A percentile compares a stretch with the other conserved stretches of the same genome.
Evolutionary conservation across 2,888 invertebrate species (phyloP).

Genomic region (Drosophila multiciliata): DNA sequence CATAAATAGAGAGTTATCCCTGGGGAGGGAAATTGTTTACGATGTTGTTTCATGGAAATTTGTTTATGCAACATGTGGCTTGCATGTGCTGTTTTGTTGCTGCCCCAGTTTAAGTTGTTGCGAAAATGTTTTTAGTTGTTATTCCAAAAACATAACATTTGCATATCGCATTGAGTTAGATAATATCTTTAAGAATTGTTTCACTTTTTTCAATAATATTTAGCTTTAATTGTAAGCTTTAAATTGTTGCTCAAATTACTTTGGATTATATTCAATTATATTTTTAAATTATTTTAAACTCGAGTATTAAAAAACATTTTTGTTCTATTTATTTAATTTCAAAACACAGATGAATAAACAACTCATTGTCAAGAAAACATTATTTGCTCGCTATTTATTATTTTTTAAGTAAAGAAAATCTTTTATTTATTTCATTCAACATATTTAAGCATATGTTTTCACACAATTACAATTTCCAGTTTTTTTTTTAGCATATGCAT

Average conservation of each 20-base stretch:
- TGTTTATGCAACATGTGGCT: constrained; percentile 52
- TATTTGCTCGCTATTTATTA: not conserved
- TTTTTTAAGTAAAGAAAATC: not conserved
- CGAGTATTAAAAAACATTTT: too few relatives aligned
- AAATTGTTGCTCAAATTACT: not conserved
- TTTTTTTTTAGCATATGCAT: not conserved
- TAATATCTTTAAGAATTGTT: not conserved
- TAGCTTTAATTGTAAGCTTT: not conserved
- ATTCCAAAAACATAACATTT: constrained; percentile 2
- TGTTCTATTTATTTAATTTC: too few relatives aligned
- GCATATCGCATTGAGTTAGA: not conserved
- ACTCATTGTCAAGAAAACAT: not conserved
- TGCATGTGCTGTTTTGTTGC: constrained; percentile 24
- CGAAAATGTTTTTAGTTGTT: constrained; percentile 18
- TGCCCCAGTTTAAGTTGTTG: constrained; percentile 37
- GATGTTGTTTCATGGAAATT: constrained; percentile 28
- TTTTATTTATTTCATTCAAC: not conserved
- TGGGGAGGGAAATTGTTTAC: constrained; percentile 15
- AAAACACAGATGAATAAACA: not conserved
- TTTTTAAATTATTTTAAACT: too few relatives aligned
- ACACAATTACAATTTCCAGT: not conserved
- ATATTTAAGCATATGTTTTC: not conserved
- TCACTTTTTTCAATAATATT: not conserved
- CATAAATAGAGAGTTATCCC: constrained; percentile 33
- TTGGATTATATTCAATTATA: not conserved